Evolutionary conservation across 2,113 vertebrate genomes (phyloP).

Genomic region (Corvus cornix): DNA sequence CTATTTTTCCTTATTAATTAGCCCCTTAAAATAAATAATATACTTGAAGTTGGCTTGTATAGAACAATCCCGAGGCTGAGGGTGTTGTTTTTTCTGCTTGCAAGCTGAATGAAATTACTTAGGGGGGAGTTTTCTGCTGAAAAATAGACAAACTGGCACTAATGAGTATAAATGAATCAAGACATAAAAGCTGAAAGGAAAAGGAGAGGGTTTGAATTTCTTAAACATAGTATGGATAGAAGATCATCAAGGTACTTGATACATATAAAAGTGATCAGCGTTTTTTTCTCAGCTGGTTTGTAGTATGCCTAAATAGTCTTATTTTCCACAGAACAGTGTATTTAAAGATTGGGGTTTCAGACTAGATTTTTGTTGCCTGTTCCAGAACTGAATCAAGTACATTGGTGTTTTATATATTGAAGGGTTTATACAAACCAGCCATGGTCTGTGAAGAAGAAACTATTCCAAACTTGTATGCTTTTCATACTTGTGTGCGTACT

Average conservation of each 20-base stretch:
- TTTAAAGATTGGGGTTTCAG: not conserved
- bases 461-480: not conserved
- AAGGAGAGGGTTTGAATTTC: not conserved
- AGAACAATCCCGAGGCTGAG: not conserved
- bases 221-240: not conserved
- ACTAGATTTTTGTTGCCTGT: not conserved
- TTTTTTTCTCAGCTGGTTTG: not conserved
- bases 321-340: not conserved
- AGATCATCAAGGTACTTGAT: not conserved
- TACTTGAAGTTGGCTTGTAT: not conserved
- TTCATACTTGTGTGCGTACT: not conserved
- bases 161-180: not conserved
- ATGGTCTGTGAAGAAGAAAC: not conserved
- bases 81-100: not conserved
- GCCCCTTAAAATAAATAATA: not conserved
- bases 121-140: not conserved
- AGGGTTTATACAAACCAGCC: not conserved
- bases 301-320: not conserved
- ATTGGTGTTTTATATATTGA: not conserved
- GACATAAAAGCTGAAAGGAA: not conserved
- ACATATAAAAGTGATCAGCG: not conserved
- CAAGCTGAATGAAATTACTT: not conserved
- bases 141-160: not conserved
- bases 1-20: conserved; percentile 13
- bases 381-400: not conserved